Evolutionary conservation across 2,888 invertebrate genomes (phyloP), one percentile per base, ranked within the genome.

Genomic region (Orthosia incerta): DNA sequence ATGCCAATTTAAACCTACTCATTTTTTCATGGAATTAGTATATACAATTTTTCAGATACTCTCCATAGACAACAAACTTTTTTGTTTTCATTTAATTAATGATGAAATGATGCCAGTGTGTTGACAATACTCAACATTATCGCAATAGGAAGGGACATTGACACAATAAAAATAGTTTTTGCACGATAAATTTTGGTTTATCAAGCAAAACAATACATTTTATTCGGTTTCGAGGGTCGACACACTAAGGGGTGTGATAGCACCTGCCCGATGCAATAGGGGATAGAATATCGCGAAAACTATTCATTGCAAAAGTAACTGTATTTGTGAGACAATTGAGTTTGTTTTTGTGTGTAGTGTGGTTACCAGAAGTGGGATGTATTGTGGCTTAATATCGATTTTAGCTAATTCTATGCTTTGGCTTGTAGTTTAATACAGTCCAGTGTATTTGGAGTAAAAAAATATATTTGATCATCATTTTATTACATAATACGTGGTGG

Each of bases 241-340:
- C 15, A 45, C 18, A 20, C 60, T 67, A 59, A 55, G 76, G 83
- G 84, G 83, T 76, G 65, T 79, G 56, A 75, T 74, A 67, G 15
- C 85, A 85, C 85, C 85, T 85, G 85, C 85, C 64, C 65, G 7
- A 71, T 80, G n/a, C 23, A 71, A 72, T 71, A 71, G 85, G 84
- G 84, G 79, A 64, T 68, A 20, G 55, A 9, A 23, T 48, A 72
- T 71, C 76, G 81, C 74, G 55, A 76, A 83, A 69, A 67, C 61
- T 18, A 46, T 71, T 55, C 31, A 66, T 13, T 63, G 48, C n/a
- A 74, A 84, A 83, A 68, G 26, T 68, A 39, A 69, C 74, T 68
- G 56, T 82, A 69, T 50, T 18, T 2, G 12, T 15, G 12, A 12
- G 13, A n/a, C 0, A 0, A n/a, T 53, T 53, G 0, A 56, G 80